Evolutionary conservation across 2,888 invertebrate species (phyloP).

Genomic region (Blera fallax): DNA sequence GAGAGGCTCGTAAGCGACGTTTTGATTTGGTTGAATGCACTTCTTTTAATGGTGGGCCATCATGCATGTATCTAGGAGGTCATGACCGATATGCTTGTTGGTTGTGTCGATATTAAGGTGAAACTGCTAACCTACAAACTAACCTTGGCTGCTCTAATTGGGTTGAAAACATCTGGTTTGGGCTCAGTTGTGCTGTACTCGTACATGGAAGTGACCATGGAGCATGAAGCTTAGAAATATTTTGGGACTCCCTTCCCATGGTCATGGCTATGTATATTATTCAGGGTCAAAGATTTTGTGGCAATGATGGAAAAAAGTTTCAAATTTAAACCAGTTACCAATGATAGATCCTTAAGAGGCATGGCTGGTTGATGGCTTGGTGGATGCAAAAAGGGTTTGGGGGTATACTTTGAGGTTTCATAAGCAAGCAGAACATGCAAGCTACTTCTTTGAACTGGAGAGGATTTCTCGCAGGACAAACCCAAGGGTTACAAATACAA

Average conservation of each 20-base stretch:
- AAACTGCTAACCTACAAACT: background rate
- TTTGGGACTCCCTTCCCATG: background rate
- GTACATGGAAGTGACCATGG: background rate
- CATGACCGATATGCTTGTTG: background rate
- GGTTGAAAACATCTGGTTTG: background rate
- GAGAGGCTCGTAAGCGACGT: background rate
- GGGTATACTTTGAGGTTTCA: too few species aligned
- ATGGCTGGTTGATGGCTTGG: too few species aligned
- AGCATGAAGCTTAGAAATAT: background rate
- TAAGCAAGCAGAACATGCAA: too few species aligned
- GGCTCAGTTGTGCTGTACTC: background rate
- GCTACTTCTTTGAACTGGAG: too few species aligned
- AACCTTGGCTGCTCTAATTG: background rate
- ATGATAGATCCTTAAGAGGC: background rate
- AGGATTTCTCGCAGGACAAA: too few species aligned
- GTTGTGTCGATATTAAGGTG: background rate
- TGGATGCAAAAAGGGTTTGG: too few species aligned
- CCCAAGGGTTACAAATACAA: too few species aligned
- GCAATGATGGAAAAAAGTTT: background rate
- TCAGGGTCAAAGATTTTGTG: background rate
- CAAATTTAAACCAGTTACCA: background rate
- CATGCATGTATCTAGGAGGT: background rate
- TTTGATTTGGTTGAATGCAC: background rate
- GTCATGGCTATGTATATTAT: background rate
- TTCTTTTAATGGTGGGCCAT: background rate